Percentiles rank a stretch among this genome's conserved stretches.
These are phyloP conservation scores for Ciconia stormi DNA, from an alignment of 2,113 vertebrate genomes.

Conservation along the genomic window DNA sequence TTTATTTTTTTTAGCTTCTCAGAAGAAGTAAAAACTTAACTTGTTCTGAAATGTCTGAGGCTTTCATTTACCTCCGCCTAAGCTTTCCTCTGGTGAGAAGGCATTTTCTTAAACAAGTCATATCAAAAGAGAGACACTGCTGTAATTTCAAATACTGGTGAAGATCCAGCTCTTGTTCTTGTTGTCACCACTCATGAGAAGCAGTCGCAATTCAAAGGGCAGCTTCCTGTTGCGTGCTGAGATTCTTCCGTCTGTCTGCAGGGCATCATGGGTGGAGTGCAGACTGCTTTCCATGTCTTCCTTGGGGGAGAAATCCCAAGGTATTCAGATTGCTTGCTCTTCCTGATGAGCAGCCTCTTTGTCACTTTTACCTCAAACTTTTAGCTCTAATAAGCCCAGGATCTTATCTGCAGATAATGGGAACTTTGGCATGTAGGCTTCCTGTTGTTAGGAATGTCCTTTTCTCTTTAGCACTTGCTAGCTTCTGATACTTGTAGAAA, in stretches of 20 bases:
- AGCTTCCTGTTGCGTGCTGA: neutral
- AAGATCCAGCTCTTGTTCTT: neutral
- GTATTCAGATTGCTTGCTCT: neutral
- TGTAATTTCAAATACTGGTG: neutral
- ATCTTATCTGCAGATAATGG: neutral
- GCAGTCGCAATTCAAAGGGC: neutral
- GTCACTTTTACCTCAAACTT: neutral
- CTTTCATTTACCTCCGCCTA: neutral
- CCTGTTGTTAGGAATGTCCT: neutral
- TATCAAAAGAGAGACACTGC: neutral
- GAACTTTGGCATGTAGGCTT: neutral
- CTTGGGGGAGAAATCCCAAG: neutral
- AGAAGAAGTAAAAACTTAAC: neutral
- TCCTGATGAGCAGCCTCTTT: neutral
- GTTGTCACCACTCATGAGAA: neutral
- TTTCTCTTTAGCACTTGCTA: neutral
- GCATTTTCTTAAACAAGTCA: neutral
- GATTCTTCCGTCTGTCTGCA: neutral
- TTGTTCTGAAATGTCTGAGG: neutral
- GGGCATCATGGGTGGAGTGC: neutral
- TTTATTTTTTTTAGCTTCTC: neutral
- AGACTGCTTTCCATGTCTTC: neutral
- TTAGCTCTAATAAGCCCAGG: neutral
- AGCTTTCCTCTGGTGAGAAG: neutral
- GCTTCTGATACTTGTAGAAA: neutral